These are phyloP conservation scores for Clytia hemisphaerica DNA, from an alignment of 30 jellyfish, hydroid and myxozoan species.

Conservation along the genomic window DNA sequence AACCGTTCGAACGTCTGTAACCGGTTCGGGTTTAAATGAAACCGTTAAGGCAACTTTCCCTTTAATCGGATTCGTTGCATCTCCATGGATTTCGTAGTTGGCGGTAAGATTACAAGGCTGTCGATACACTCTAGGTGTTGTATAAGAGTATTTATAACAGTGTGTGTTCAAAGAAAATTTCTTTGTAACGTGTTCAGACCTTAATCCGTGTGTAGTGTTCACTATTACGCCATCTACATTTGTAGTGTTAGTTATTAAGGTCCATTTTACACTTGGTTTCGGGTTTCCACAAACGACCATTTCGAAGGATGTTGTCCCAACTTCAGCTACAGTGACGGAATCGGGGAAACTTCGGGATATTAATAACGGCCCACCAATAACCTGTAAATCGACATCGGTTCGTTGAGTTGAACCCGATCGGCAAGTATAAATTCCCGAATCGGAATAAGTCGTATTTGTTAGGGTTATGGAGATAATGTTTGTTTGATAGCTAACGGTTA, in stretches of 20 bases:
- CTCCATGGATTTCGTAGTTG: background rate
- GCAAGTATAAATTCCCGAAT: conserved; percentile 1
- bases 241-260: background rate
- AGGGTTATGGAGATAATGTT: no score
- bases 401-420: background rate
- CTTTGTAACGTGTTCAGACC: no score
- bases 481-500: no score
- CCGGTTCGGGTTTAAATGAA: background rate
- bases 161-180: no score
- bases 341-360: background rate
- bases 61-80: background rate
- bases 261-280: background rate
- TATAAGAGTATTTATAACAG: background rate
- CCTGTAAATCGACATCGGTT: background rate
- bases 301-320: background rate
- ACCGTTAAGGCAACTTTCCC: background rate
- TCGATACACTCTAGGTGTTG: background rate
- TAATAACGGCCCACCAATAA: conserved; percentile 13
- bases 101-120: background rate
- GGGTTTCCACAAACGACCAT: conserved; percentile 19
- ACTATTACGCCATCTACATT: no score
- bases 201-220: no score
- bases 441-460: background rate
- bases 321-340: background rate
- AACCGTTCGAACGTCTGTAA: background rate